phyloP scores from a whole-genome alignment of 2,797 vertebrate genomes.

The Liparis tanakae region DNA sequence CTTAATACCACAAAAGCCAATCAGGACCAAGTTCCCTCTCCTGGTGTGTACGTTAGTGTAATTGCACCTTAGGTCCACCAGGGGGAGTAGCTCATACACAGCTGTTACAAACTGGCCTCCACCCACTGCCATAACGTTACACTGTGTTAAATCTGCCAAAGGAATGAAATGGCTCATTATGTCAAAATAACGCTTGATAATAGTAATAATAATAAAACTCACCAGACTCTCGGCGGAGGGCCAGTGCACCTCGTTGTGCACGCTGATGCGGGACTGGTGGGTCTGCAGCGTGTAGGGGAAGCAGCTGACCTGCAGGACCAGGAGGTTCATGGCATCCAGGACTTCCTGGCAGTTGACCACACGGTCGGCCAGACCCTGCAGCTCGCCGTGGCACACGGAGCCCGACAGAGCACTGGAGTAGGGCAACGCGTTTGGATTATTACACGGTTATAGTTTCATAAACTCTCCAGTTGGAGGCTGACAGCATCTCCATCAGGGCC shows the following conservation, averaged over 20 bases:
- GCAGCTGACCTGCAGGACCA: slow-evolving; percentile 98
- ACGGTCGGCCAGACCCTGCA: slow-evolving; percentile 94
- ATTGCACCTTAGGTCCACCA: slow-evolving; percentile 39
- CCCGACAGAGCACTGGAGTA: slow-evolving; percentile 89
- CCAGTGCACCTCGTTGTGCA: slow-evolving; percentile 96
- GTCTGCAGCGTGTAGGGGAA: slow-evolving; percentile 96
- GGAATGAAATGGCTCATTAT: neutral
- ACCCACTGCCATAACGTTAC: neutral
- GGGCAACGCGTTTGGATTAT: neutral
- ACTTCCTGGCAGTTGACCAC: slow-evolving; percentile 98
- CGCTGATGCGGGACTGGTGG: slow-evolving; percentile 92
- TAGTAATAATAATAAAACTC: slow-evolving; percentile 57
- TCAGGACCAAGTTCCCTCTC: neutral
- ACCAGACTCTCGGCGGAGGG: slow-evolving; percentile 85
- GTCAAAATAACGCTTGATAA: neutral
- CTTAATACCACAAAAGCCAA: neutral
- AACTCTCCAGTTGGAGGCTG: neutral
- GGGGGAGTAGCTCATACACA: slow-evolving; percentile 37
- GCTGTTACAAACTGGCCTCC: neutral
- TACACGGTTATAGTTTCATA: neutral
- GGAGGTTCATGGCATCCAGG: slow-evolving; percentile 93
- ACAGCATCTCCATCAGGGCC: neutral
- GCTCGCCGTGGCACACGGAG: slow-evolving; percentile 92
- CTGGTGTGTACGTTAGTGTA: neutral
- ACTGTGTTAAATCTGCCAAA: neutral